Base-by-base conservation (phyloP, 2,888 invertebrate species). In the Drosophila stalkeri region DNA sequence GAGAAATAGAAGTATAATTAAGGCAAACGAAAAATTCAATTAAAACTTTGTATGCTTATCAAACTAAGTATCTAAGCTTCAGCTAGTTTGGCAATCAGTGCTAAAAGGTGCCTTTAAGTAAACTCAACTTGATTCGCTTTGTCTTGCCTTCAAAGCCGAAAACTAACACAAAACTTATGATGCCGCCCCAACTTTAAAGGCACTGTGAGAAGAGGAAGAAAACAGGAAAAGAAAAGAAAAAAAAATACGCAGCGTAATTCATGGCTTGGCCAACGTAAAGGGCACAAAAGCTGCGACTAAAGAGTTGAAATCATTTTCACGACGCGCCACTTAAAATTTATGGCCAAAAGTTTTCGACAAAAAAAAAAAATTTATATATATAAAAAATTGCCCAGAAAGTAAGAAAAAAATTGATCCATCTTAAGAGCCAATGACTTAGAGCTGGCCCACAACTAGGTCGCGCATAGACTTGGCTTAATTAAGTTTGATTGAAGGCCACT, bases 1-100 rank as follows among this genome's bases (percentile, higher is more conserved):
- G 37, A 47, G 31, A 56, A 55, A 51, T 60, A 57, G 51, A 14
- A 37, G 35, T 57, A 47, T 65, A 77, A 78, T 78, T 72, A 72
- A 78, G 72, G 78, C 78, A 65, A 70, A 64, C 63, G 55, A 69
- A 73, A 78, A 82, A 82, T 82, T 82, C 72, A 81, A 82, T 82
- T 82, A 82, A 82, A 81, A 78, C 60, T 78, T 72, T 78, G 55
- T 31, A 51, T 55, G 72, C 63, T 65, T 78, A 75, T 75, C 77
- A 47, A 71, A 68, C 67, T 72, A 66, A 77, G 39, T 65, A 78
- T 75, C 77, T 65, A 20, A 14, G 69, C 55, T 20, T 11, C 11
- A 54, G 65, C 66, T 77, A 77, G 77, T 77, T 77, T 51, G 62
- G 64, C 71, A 65, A 64, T 77, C 57, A 49, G 54, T 51, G 27